Evolutionary conservation across 2,113 vertebrate species (phyloP), one percentile per base, ranked within the genome.

Genomic region (Eulacestoma nigropectus): DNA sequence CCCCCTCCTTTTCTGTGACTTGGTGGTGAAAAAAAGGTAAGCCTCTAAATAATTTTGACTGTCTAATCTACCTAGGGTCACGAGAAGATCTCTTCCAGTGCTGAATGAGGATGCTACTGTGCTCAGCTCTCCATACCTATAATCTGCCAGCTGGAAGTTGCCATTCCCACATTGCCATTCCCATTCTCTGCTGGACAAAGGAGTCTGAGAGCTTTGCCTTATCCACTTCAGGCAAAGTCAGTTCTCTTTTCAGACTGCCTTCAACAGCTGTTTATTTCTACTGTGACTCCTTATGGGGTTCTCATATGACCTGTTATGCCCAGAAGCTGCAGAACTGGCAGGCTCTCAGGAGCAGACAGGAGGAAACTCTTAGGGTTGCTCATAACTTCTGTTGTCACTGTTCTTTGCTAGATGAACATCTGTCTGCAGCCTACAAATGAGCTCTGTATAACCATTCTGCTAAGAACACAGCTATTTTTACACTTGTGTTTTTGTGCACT

Each of bases 141-240:
- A 78, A 78, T 63, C 69, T 6, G 7, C 59, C 80, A 84, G 83
- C 46, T 92, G 72, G 79, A 95, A 92, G 55, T 35, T 92, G 46
- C 72, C 68, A 29, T 89, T 94, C 83, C 68, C 76, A 96, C 41
- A 77, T 26, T 92, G 37, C 72, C 63, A 29, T 94, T 90, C 80
- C 72, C 63, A 89, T 57, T 62, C n/a, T 90, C 53, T 80, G 33
- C 55, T 3, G 8, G 79, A 96, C 63, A 77, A 90, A 95, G 30
- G 33, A 85, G 56, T 33, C 78, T 59, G 65, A 96, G 79, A 80
- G 37, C 83, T 92, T 67, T 84, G 60, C 65, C 44, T 85, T 78
- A 91, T 16, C 65, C 65, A 70, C 64, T 93, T 93, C 75, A 90
- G 85, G 57, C 47, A 84, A 95, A 88, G 85, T 85, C 57, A 60